A percentile compares a stretch with the other conserved stretches of the same genome.
Conservation (phyloP, 2,797 vertebrate species). For the Apodemus agrarius region DNA sequence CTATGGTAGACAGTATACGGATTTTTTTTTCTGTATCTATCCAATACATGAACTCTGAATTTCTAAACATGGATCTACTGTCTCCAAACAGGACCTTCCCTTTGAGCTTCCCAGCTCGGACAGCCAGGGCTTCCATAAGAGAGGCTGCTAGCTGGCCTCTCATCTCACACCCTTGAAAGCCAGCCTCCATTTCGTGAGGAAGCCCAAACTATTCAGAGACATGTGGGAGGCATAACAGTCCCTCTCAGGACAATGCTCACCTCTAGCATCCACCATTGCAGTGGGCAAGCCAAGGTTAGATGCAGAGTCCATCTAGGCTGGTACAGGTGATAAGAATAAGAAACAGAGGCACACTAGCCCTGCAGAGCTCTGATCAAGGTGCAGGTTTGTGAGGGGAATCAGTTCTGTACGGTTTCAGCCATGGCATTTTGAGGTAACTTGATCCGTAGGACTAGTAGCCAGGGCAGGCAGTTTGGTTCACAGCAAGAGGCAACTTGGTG, state of each 20-base stretch:
- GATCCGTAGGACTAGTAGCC: background rate
- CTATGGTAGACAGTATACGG: background rate
- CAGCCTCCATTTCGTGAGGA: background rate
- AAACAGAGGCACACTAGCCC: background rate
- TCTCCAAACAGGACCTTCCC: background rate
- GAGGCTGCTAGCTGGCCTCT: background rate
- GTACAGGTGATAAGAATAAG: background rate
- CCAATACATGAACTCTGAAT: background rate
- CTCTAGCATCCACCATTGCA: background rate
- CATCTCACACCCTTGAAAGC: background rate
- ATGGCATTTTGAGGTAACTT: background rate
- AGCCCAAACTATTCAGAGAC: background rate
- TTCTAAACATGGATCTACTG: background rate
- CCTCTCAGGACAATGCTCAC: too few species aligned
- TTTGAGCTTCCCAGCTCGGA: background rate
- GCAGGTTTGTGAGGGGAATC: background rate
- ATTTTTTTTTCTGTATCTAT: background rate
- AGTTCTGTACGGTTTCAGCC: slow-evolving; percentile 20
- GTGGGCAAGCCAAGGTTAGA: background rate
- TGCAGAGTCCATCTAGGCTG: background rate
- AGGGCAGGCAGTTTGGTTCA: background rate
- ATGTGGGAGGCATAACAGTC: background rate
- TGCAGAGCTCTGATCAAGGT: background rate
- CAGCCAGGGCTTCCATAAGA: background rate
- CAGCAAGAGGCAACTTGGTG: background rate